phyloP scores from a whole-genome alignment of 2,888 invertebrate genomes.

The Hesperia comma region DNA sequence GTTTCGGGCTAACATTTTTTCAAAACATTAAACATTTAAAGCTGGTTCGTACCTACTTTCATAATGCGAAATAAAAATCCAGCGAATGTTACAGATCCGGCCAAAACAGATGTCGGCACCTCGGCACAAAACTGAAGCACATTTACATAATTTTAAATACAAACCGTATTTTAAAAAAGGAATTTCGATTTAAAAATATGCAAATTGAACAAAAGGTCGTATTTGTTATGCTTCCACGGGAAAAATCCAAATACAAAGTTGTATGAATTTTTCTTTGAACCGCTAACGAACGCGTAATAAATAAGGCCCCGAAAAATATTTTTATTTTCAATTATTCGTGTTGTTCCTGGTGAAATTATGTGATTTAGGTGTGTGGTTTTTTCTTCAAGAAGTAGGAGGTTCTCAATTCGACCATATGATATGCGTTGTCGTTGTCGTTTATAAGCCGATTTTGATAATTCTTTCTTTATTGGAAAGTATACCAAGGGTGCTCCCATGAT shows the following conservation, averaged over 20 bases:
- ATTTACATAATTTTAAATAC: constrained; percentile 43
- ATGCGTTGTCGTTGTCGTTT: no score
- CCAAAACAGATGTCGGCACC: constrained; percentile 36
- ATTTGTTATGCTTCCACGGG: constrained; percentile 31
- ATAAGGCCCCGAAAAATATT: constrained; percentile 5
- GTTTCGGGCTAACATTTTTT: neutral
- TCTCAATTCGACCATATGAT: no score
- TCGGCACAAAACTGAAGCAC: constrained; percentile 39
- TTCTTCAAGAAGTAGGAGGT: no score
- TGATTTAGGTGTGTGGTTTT: no score
- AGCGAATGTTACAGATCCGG: constrained; percentile 13
- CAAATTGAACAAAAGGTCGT: constrained; percentile 42
- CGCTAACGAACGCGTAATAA: constrained; percentile 23
- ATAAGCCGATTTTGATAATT: no score
- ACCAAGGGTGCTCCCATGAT: no score
- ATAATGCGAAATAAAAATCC: constrained; percentile 12
- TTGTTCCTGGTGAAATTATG: no score
- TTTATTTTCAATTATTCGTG: neutral
- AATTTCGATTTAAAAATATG: constrained; percentile 44
- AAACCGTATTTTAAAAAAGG: constrained; percentile 39
- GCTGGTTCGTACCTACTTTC: constrained; percentile 2
- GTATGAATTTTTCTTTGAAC: constrained; percentile 10
- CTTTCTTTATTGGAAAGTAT: no score
- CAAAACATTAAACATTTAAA: constrained; percentile 2
- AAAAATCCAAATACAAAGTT: constrained; percentile 19